Conservation (phyloP, 2,888 invertebrate genomes). For the Dasysyrphus albostriatus region DNA sequence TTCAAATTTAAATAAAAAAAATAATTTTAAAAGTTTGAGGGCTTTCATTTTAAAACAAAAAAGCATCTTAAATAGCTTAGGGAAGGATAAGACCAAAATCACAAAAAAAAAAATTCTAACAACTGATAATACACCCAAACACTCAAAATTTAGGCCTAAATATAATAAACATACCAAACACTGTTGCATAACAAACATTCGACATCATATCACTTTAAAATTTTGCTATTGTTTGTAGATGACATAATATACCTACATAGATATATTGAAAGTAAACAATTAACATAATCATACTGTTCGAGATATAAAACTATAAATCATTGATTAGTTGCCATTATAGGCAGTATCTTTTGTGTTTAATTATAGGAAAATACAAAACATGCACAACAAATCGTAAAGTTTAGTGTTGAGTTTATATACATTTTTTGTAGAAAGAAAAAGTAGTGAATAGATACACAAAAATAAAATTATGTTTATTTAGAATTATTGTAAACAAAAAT, state of each 20-base stretch:
- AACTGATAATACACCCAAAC: constrained; percentile 4
- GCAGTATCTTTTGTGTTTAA: constrained; percentile 1
- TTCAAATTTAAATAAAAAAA: neutral
- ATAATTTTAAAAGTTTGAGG: neutral
- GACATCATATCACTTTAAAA: constrained; percentile 40
- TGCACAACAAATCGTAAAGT: constrained; percentile 42
- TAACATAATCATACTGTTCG: neutral
- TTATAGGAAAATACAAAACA: constrained; percentile 18
- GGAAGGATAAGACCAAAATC: constrained; percentile 64
- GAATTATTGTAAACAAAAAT: neutral
- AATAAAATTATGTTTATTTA: constrained; percentile 9
- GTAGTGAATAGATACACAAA: constrained; percentile 22
- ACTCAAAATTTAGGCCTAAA: neutral
- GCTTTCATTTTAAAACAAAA: neutral
- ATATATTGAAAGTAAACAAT: neutral
- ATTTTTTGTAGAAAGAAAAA: constrained; percentile 28
- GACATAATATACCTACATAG: neutral
- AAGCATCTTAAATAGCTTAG: constrained; percentile 42
- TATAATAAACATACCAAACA: neutral
- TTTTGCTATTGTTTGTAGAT: constrained; percentile 30
- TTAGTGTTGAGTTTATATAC: constrained; percentile 4
- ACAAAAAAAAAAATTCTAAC: neutral
- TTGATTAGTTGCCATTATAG: constrained; percentile 27
- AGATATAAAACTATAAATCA: neutral
- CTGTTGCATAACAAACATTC: constrained; percentile 17